Percentiles rank a stretch among this genome's conserved stretches.
Conservation (phyloP, 2,797 vertebrate species). For the Oophaga sylvatica region DNA sequence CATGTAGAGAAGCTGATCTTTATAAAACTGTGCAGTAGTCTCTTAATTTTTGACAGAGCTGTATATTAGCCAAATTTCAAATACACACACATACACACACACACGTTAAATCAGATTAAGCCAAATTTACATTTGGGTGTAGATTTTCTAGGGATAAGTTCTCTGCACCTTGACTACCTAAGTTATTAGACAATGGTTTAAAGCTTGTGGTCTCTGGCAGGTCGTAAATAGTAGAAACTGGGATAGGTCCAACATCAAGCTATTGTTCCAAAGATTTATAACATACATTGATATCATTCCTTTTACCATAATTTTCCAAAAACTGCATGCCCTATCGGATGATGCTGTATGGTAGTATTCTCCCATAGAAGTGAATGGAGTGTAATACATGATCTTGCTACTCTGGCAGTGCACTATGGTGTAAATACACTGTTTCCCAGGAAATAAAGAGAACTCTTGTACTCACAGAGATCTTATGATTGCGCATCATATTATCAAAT, state of each 20-base stretch:
- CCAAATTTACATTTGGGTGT: too few relatives aligned
- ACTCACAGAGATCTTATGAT: slow-evolving; percentile 99
- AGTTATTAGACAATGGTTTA: too few relatives aligned
- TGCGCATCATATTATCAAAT: slow-evolving; percentile 99
- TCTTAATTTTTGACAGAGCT: too few relatives aligned
- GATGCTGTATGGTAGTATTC: neutral
- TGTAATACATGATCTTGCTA: neutral
- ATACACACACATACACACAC: too few relatives aligned
- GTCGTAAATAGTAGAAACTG: neutral
- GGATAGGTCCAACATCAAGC: neutral
- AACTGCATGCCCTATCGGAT: neutral
- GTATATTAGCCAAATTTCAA: too few relatives aligned
- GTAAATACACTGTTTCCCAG: slow-evolving; percentile 8
- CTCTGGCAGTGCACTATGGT: neutral
- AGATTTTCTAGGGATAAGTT: too few relatives aligned
- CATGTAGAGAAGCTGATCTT: too few relatives aligned
- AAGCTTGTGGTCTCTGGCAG: neutral
- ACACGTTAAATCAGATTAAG: too few relatives aligned
- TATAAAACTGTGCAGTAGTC: too few relatives aligned
- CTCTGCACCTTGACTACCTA: too few relatives aligned
- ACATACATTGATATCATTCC: neutral
- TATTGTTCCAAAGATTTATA: neutral
- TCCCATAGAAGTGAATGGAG: neutral
- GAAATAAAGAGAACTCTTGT: slow-evolving; percentile 69
- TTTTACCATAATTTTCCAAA: neutral